Evolutionary conservation across 2,113 vertebrate genomes (phyloP).

Genomic region (Lates calcarifer): DNA sequence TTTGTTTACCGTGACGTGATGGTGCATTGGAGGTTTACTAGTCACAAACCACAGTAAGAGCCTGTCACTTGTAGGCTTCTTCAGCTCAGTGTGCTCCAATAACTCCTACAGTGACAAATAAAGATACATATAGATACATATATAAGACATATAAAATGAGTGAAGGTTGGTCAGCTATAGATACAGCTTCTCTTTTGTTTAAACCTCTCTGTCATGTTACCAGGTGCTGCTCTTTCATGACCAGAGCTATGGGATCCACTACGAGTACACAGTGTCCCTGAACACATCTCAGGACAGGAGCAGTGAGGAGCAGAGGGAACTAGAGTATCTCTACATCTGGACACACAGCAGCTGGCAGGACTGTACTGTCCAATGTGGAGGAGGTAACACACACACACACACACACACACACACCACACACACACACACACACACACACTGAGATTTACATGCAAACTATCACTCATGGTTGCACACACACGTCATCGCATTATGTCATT

Average conservation of each 20-base stretch:
- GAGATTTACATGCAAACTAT: conserved; percentile 2
- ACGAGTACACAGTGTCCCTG: conserved; percentile 96
- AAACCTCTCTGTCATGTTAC: conserved; percentile 5
- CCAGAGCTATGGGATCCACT: conserved; percentile 96
- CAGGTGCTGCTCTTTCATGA: conserved; percentile 97
- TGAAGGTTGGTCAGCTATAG: neutral
- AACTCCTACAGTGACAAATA: neutral
- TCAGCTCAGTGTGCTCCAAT: too few relatives aligned
- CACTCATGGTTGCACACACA: neutral
- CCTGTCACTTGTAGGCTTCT: too few relatives aligned
- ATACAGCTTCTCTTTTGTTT: neutral
- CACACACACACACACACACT: neutral
- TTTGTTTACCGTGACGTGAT: neutral
- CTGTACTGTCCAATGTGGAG: conserved; percentile 95
- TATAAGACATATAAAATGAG: conserved; percentile 46
- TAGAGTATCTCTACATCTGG: conserved; percentile 95
- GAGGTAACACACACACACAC: conserved; percentile 84
- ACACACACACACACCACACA: conserved; percentile 15
- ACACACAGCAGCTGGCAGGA: conserved; percentile 95
- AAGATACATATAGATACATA: too few relatives aligned
- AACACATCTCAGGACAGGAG: conserved; percentile 87
- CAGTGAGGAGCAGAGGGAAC: conserved; percentile 83
- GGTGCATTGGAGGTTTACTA: too few relatives aligned
- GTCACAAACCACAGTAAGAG: too few relatives aligned
- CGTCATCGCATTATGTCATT: neutral